phyloP scores from a whole-genome alignment of 1,140 invertebrate genomes.

The Carposina sasakii region DNA sequence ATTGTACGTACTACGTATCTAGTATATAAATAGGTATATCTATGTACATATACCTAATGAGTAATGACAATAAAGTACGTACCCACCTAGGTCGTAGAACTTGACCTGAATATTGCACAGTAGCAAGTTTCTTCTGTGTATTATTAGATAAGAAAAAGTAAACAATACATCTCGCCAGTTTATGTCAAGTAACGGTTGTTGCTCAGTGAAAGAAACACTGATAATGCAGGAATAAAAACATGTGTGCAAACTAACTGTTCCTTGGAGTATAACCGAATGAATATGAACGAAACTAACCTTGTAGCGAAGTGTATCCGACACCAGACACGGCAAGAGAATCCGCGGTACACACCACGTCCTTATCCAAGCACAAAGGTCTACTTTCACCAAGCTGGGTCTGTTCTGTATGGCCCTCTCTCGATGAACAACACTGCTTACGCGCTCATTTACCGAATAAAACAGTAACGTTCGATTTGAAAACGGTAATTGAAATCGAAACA shows the following conservation, averaged over 20 bases:
- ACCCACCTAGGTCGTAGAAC: too few species aligned
- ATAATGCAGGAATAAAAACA: slow-evolving; percentile 28
- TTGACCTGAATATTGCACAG: too few species aligned
- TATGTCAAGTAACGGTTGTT: slow-evolving; percentile 24
- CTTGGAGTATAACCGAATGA: slow-evolving; percentile 43
- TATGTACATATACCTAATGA: too few species aligned
- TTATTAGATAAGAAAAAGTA: too few species aligned
- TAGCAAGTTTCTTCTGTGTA: too few species aligned
- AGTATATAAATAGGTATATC: too few species aligned
- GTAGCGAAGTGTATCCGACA: slow-evolving; percentile 55
- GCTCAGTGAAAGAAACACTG: slow-evolving; percentile 24
- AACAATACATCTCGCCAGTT: too few species aligned
- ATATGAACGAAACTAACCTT: slow-evolving; percentile 55
- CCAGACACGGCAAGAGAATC: slow-evolving; percentile 48
- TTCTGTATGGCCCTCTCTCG: slow-evolving; percentile 58
- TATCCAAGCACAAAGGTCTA: slow-evolving; percentile 69
- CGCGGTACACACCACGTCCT: slow-evolving; percentile 43
- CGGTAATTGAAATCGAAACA: slow-evolving; percentile 54
- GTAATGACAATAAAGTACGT: too few species aligned
- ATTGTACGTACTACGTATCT: too few species aligned
- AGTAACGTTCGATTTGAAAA: slow-evolving; percentile 66
- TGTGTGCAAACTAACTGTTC: slow-evolving; percentile 39
- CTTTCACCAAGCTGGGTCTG: slow-evolving; percentile 61
- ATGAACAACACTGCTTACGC: slow-evolving; percentile 46
- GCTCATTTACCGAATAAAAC: slow-evolving; percentile 61